Evolutionary conservation across 2,113 vertebrate species (phyloP).

Genomic region (Elgaria multicarinata): DNA sequence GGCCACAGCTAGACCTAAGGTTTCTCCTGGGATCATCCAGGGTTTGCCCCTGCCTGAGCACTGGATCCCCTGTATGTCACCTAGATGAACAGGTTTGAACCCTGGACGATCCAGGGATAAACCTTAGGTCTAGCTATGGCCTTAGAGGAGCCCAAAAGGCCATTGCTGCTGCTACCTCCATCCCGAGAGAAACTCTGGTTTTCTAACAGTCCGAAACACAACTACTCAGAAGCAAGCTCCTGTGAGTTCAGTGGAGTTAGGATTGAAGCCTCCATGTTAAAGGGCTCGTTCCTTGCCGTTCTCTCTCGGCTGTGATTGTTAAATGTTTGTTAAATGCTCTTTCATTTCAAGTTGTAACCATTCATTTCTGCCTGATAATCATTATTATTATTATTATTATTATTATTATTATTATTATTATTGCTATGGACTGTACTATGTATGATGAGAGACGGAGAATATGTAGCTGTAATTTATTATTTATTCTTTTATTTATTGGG

Average conservation of each 20-base stretch:
- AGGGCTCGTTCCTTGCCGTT: conserved; percentile 19
- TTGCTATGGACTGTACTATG: conserved; percentile 86
- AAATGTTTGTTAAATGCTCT: conserved; percentile 29
- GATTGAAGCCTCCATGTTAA: background rate
- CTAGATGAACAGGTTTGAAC: no score
- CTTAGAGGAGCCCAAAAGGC: background rate
- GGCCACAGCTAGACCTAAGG: no score
- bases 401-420: conserved; percentile 48
- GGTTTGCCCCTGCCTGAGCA: no score
- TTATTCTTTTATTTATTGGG: conserved; percentile 86
- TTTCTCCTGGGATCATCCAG: no score
- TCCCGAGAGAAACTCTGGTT: background rate
- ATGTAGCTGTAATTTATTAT: conserved; percentile 77
- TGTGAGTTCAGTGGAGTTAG: background rate
- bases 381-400: conserved; percentile 38
- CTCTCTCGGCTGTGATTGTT: conserved; percentile 33
- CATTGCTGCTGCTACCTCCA: background rate
- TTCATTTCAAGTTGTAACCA: conserved; percentile 47
- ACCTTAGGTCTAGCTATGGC: no score
- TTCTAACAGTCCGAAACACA: background rate
- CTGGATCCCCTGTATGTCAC: no score
- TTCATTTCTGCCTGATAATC: conserved; percentile 50
- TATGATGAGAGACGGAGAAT: conserved; percentile 64
- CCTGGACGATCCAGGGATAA: no score
- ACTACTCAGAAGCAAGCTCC: background rate